A percentile compares a stretch with the other conserved stretches of the same genome.
These are phyloP conservation scores for Eulemur rufifrons DNA, from an alignment of 2,113 vertebrate species.

Conservation along the genomic window DNA sequence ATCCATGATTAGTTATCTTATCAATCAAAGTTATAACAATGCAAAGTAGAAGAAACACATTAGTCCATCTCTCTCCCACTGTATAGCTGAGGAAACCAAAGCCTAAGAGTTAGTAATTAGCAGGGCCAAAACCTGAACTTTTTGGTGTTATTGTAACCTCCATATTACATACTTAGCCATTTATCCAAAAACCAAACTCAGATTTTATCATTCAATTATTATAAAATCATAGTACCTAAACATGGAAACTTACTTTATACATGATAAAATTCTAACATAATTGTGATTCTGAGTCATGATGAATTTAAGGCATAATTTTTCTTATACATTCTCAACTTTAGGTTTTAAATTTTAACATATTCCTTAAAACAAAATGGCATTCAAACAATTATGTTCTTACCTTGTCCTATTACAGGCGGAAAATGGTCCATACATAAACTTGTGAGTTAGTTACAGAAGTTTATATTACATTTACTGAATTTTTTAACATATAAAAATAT, in stretches of 20 bases:
- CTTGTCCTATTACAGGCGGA: neutral
- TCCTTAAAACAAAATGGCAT: conserved; percentile 9
- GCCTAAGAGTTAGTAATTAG: neutral
- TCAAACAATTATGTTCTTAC: neutral
- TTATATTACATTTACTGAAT: neutral
- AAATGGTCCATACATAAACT: neutral
- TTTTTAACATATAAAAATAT: neutral
- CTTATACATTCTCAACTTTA: neutral
- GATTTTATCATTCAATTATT: neutral
- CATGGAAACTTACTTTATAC: neutral
- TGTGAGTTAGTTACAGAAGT: neutral
- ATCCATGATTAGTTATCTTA: neutral
- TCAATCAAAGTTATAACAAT: neutral
- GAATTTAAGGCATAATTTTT: conserved; percentile 3
- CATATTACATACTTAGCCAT: neutral
- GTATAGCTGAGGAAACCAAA: neutral
- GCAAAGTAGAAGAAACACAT: neutral
- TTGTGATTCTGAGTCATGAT: neutral
- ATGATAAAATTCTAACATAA: conserved; percentile 12
- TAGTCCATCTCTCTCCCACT: neutral
- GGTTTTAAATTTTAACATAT: neutral
- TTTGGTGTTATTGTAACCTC: neutral
- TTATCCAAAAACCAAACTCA: neutral
- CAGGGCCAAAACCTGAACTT: neutral
- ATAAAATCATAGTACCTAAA: neutral